Evolutionary conservation across 37 sponge, comb jelly and placozoan species (phyloP).

Genomic region (Chondrilla cf. caribensis): DNA sequence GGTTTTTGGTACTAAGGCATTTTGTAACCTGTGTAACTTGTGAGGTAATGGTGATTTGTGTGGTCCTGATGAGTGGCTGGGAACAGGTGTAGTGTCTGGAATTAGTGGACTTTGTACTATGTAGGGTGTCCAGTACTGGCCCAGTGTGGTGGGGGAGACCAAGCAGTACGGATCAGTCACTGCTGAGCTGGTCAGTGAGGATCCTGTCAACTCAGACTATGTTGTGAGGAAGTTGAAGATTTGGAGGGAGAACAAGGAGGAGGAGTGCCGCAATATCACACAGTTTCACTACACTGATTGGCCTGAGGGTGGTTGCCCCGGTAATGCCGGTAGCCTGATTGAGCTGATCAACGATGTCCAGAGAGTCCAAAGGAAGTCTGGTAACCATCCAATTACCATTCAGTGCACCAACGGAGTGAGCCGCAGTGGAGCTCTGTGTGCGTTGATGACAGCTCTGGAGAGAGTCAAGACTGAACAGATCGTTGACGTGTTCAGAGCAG

Average conservation of each 20-base stretch:
- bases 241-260: constrained; percentile 54
- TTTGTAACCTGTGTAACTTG: neutral
- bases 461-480: constrained; percentile 84
- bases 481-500: constrained; percentile 79
- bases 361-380: constrained; percentile 76
- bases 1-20: neutral
- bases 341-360: constrained; percentile 81
- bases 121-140: constrained; percentile 81
- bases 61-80: neutral
- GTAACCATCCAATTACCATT: constrained; percentile 82
- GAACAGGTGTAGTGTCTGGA: neutral
- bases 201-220: constrained; percentile 47
- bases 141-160: constrained; percentile 25
- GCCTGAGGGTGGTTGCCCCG: constrained; percentile 60
- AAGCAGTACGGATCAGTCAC: constrained; percentile 52
- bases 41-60: neutral
- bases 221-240: constrained; percentile 67
- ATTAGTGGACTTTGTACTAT: neutral
- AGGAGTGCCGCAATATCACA: constrained; percentile 71
- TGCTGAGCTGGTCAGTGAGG: constrained; percentile 43
- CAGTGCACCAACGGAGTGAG: constrained; percentile 89
- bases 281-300: constrained; percentile 87
- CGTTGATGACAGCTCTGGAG: constrained; percentile 67
- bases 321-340: constrained; percentile 45
- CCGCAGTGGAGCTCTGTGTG: constrained; percentile 80